phyloP scores from a whole-genome alignment of 1,140 invertebrate species.

The Drosophila repleta region DNA sequence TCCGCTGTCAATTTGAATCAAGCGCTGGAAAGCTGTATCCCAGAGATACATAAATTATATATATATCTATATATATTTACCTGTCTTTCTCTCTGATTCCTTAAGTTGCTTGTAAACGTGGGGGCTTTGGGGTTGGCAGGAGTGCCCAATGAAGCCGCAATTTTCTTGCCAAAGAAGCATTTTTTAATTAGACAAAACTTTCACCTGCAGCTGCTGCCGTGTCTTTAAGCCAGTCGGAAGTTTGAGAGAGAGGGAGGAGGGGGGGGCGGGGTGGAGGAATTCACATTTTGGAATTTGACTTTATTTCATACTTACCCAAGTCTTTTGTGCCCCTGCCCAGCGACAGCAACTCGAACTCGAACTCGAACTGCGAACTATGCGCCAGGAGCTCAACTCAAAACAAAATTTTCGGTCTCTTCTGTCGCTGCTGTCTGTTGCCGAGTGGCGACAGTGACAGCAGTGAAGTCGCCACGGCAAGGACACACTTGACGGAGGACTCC shows the following conservation, averaged over 20 bases:
- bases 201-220: conserved; percentile 59
- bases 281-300: conserved; percentile 58
- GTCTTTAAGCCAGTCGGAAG: conserved; percentile 16
- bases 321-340: conserved; percentile 35
- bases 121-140: neutral
- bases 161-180: conserved; percentile 56
- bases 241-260: neutral
- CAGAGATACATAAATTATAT: too few species aligned
- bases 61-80: neutral
- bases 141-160: conserved; percentile 50
- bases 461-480: conserved; percentile 45
- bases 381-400: conserved; percentile 41
- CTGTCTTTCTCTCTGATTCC: conserved; percentile 6
- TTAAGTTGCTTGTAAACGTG: conserved; percentile 16
- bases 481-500: conserved; percentile 40
- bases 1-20: neutral
- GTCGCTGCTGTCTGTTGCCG: conserved; percentile 21
- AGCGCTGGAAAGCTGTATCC: neutral
- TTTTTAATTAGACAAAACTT: conserved; percentile 64
- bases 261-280: neutral
- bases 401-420: conserved; percentile 40
- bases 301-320: conserved; percentile 34
- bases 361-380: conserved; percentile 44
- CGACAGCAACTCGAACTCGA: neutral
- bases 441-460: conserved; percentile 47